Conservation (phyloP, 2,113 vertebrate species). For the Rhinoderma darwinii region DNA sequence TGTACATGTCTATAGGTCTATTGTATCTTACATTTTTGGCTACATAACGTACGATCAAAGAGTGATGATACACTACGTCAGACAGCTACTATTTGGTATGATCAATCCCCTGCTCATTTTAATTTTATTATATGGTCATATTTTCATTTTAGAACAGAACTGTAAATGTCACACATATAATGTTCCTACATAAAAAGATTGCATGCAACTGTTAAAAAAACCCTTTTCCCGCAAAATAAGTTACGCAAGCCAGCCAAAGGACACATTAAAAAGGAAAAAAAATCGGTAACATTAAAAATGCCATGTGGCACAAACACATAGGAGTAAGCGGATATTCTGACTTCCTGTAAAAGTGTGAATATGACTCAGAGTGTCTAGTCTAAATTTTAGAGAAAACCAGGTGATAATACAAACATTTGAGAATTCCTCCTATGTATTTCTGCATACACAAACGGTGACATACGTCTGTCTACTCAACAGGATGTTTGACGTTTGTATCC, state of each 20-base stretch:
- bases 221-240: not conserved
- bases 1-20: not conserved
- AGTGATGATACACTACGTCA: not conserved
- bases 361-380: not conserved
- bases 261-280: not conserved
- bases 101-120: not conserved
- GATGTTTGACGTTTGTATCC: constrained; percentile 83
- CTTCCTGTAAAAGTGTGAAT: not conserved
- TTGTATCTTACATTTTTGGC: constrained; percentile 27
- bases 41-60: not conserved
- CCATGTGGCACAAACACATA: not conserved
- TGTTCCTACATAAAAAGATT: constrained; percentile 5
- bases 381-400: constrained; percentile 10
- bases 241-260: constrained; percentile 20
- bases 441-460: constrained; percentile 54
- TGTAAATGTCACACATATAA: not conserved
- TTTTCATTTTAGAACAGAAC: not conserved
- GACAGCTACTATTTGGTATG: constrained; percentile 14
- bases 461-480: constrained; percentile 78
- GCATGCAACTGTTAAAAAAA: constrained; percentile 27
- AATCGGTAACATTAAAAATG: not conserved
- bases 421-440: constrained; percentile 33
- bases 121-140: not conserved
- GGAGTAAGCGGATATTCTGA: not conserved
- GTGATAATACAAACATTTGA: constrained; percentile 23